A percentile compares a stretch with the other conserved stretches of the same genome.
These are phyloP conservation scores for Mystacornis crossleyi DNA, from an alignment of 2,113 vertebrate species.

Conservation along the genomic window DNA sequence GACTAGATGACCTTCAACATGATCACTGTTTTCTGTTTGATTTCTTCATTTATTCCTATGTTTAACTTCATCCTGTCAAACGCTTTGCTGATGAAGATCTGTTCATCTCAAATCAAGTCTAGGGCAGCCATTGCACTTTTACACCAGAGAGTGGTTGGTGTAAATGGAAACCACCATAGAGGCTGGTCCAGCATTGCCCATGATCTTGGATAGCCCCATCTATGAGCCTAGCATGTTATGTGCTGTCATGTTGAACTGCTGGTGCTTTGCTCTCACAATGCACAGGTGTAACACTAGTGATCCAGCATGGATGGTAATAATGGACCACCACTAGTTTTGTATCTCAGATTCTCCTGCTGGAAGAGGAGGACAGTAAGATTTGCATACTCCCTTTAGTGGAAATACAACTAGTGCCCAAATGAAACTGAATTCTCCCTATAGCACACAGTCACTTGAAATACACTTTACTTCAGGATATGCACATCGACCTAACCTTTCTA, in stretches of 20 bases:
- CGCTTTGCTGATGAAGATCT: background rate
- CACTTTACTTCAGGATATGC: background rate
- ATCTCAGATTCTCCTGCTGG: background rate
- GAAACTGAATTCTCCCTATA: background rate
- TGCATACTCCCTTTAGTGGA: background rate
- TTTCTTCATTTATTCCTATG: background rate
- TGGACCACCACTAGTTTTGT: background rate
- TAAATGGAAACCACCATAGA: background rate
- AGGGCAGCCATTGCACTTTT: background rate
- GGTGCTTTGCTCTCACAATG: background rate
- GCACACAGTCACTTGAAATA: background rate
- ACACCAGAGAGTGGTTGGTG: background rate
- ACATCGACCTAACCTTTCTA: background rate
- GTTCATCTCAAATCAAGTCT: background rate
- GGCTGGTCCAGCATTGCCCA: background rate
- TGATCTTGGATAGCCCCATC: background rate
- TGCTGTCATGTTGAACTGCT: background rate
- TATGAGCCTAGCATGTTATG: accelerated
- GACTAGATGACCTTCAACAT: background rate
- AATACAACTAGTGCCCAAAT: background rate
- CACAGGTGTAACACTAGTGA: background rate
- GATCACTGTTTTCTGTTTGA: background rate
- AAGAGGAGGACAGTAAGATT: background rate
- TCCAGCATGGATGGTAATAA: background rate
- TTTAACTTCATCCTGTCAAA: background rate